A percentile compares a stretch with the other conserved stretches of the same genome.
These are phyloP conservation scores for Amphipoea oculea DNA, from an alignment of 2,888 invertebrate genomes.

Conservation along the genomic window DNA sequence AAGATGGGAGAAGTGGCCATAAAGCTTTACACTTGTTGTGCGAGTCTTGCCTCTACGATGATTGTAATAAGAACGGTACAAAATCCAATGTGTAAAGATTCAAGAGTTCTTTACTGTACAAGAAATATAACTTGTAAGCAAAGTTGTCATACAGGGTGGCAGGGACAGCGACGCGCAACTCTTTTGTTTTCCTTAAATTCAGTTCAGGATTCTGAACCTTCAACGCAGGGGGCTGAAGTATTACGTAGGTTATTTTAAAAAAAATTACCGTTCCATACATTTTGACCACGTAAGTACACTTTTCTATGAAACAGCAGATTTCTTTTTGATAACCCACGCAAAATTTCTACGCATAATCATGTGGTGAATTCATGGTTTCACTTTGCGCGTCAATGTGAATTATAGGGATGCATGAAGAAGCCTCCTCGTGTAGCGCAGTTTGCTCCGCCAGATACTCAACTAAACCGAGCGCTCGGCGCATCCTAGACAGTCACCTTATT, in stretches of 20 bases:
- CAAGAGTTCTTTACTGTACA: background rate
- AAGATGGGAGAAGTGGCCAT: background rate
- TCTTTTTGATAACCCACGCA: background rate
- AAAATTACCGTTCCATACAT: no score
- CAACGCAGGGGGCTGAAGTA: background rate
- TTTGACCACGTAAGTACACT: no score
- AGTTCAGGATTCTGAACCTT: background rate
- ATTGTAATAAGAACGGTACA: background rate
- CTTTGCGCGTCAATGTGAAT: background rate
- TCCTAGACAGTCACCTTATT: no score
- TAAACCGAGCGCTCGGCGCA: no score
- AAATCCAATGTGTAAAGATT: background rate
- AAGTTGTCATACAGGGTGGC: background rate
- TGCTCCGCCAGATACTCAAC: no score
- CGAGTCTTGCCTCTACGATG: background rate
- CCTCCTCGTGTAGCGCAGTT: no score
- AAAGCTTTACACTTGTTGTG: background rate
- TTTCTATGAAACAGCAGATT: background rate
- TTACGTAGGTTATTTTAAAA: background rate
- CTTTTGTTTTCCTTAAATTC: background rate
- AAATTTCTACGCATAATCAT: background rate
- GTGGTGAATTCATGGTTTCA: background rate
- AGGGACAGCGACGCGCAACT: background rate
- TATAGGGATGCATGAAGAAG: no score
- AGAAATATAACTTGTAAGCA: background rate